A percentile compares a stretch with the other conserved stretches of the same genome.
Evolutionary conservation across 2,797 vertebrate genomes (phyloP).

Genomic region (Aeoliscus strigatus): DNA sequence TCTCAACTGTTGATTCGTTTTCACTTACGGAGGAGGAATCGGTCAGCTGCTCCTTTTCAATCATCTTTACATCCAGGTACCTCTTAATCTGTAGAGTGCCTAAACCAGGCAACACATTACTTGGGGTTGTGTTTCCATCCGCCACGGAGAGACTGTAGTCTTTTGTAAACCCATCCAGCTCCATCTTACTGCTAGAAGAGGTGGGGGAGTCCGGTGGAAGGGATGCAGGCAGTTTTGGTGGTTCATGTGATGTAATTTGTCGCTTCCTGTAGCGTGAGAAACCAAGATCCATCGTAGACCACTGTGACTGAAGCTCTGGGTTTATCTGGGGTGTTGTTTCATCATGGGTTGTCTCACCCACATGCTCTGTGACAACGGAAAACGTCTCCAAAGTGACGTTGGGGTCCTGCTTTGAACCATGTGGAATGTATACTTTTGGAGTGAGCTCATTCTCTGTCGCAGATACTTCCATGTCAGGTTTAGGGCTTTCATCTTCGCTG

Average conservation of each 20-base stretch:
- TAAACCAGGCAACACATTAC: neutral
- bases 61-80: constrained; percentile 4
- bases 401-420: constrained; percentile 17
- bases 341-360: constrained; percentile 4
- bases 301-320: constrained; percentile 49
- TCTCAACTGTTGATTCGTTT: neutral
- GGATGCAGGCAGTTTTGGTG: constrained; percentile 13
- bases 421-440: constrained; percentile 14
- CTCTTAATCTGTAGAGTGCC: neutral
- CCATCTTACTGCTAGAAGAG: constrained; percentile 20
- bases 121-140: constrained; percentile 4
- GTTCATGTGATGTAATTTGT: constrained; percentile 34
- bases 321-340: constrained; percentile 27
- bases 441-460: constrained; percentile 4
- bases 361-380: constrained; percentile 26
- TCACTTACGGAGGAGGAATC: constrained; percentile 15
- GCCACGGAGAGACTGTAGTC: neutral
- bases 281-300: constrained; percentile 57
- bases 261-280: constrained; percentile 54
- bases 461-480: constrained; percentile 8
- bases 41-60: constrained; percentile 2
- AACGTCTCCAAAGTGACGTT: constrained; percentile 51
- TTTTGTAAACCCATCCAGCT: constrained; percentile 4
- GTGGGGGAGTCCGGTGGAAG: constrained; percentile 20
- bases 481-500: constrained; percentile 34